Percentiles rank a stretch among this genome's conserved stretches.
These are phyloP conservation scores for Catalaphyllia jardinei DNA, from an alignment of 64 coral and sea anemone species.

Conservation along the genomic window DNA sequence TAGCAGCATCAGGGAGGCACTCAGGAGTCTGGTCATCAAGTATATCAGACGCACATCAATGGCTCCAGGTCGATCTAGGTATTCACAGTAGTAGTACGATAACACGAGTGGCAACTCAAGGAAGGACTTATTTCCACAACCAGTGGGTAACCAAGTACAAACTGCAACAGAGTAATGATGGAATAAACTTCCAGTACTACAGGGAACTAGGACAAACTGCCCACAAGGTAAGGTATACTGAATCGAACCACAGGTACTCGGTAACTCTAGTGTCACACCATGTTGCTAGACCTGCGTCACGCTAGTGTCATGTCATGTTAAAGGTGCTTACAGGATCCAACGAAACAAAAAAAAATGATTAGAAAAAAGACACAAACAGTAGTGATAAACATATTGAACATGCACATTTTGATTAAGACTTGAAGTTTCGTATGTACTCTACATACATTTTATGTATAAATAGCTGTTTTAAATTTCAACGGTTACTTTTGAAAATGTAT, in stretches of 20 bases:
- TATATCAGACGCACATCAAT: neutral
- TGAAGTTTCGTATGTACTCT: too few species aligned
- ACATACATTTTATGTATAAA: too few species aligned
- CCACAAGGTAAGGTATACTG: neutral
- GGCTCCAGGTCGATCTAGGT: neutral
- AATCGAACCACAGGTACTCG: neutral
- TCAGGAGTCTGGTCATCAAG: neutral
- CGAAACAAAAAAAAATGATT: too few species aligned
- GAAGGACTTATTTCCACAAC: neutral
- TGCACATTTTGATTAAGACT: too few species aligned
- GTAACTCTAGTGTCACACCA: too few species aligned
- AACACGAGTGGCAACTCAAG: neutral
- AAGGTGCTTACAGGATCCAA: too few species aligned
- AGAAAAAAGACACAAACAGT: too few species aligned
- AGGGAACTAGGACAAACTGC: neutral
- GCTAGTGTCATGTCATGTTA: too few species aligned
- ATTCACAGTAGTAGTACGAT: neutral
- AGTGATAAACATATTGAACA: too few species aligned
- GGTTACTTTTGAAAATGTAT: too few species aligned
- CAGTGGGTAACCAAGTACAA: neutral
- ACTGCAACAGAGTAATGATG: neutral
- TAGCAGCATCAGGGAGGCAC: neutral
- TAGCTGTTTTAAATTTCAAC: too few species aligned
- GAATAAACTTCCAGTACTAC: neutral
- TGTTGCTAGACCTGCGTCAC: too few species aligned